A percentile compares a stretch with the other conserved stretches of the same genome.
These are phyloP conservation scores for Tonatia bakeri DNA, from an alignment of 2,113 vertebrate species.

Conservation along the genomic window DNA sequence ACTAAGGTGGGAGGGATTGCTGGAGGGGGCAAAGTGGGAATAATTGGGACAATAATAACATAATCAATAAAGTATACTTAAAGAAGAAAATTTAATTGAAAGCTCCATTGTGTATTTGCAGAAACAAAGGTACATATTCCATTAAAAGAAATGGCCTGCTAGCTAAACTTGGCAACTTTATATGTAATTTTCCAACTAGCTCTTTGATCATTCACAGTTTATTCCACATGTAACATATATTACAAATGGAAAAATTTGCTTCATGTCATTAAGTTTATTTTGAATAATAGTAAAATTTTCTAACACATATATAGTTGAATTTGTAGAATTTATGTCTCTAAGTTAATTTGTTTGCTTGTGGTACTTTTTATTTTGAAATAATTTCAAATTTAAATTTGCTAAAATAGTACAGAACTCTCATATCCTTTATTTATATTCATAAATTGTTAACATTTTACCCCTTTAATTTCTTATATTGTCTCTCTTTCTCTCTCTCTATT, in stretches of 20 bases:
- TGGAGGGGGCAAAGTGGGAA: too few species aligned
- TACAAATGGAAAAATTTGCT: neutral
- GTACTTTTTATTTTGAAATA: slow-evolving; percentile 31
- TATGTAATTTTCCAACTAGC: neutral
- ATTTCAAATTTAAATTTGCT: neutral
- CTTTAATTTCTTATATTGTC: neutral
- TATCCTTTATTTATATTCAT: neutral
- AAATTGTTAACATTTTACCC: neutral
- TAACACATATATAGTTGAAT: neutral
- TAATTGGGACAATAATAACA: too few species aligned
- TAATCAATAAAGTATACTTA: too few species aligned
- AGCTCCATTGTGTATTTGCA: neutral
- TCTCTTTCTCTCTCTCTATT: neutral
- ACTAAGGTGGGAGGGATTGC: too few species aligned
- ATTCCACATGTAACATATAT: neutral
- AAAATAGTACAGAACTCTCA: neutral
- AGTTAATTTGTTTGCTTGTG: neutral
- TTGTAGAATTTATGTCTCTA: neutral
- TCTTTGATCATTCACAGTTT: neutral
- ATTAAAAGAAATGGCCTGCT: neutral
- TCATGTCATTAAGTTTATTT: slow-evolving; percentile 1
- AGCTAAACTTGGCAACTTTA: neutral
- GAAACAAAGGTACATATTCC: neutral
- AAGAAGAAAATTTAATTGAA: neutral
- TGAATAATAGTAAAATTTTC: neutral